These are phyloP conservation scores for Tapirus indicus DNA, from an alignment of 2,797 vertebrate species.

Conservation along the genomic window DNA sequence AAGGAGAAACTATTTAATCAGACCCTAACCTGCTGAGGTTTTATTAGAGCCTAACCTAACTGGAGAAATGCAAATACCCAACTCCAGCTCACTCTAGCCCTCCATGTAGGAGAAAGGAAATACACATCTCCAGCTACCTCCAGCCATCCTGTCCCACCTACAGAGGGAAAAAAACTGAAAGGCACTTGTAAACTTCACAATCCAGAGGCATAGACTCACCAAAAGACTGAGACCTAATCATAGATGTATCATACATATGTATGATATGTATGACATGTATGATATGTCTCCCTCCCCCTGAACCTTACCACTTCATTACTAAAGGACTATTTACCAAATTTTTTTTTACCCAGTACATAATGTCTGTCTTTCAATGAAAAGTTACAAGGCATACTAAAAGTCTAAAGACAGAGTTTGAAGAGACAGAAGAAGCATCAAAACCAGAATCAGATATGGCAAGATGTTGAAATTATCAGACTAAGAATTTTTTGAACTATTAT, in stretches of 20 bases:
- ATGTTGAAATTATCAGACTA: background rate
- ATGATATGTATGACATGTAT: no score
- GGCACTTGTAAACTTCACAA: background rate
- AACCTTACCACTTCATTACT: background rate
- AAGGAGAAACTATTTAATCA: background rate
- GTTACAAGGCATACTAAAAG: background rate
- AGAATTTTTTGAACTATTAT: background rate
- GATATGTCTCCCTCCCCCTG: rapidly evolving
- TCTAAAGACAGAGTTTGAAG: background rate
- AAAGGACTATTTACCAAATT: background rate
- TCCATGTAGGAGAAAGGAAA: background rate
- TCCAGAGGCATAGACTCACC: background rate
- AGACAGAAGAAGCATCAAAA: background rate
- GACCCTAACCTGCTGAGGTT: background rate
- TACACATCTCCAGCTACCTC: background rate
- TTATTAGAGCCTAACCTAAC: background rate
- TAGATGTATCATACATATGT: no score
- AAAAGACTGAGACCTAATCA: background rate
- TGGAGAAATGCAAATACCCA: background rate
- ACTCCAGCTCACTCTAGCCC: background rate
- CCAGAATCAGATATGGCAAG: background rate
- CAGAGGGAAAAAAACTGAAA: background rate
- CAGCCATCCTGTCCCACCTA: background rate
- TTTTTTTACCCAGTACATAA: background rate
- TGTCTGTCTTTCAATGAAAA: background rate